Percentiles rank a stretch among this genome's conserved stretches.
Conservation (phyloP, 2,797 vertebrate species). For the Falco biarmicus region DNA sequence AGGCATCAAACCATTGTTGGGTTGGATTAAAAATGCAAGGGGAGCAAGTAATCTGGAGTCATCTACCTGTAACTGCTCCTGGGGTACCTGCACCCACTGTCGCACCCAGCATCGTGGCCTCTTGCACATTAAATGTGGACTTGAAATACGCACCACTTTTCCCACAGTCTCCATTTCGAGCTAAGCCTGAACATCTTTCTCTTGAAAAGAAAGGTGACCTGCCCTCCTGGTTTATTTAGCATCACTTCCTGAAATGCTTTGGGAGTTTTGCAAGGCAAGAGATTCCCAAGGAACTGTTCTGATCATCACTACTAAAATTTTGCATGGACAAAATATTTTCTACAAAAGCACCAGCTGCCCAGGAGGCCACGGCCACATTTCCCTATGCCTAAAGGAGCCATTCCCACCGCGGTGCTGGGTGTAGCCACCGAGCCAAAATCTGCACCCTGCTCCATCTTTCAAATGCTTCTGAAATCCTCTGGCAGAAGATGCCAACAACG, state of each 20-base stretch:
- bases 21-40: neutral
- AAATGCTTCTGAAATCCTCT: neutral
- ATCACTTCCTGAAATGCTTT: neutral
- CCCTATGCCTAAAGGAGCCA: neutral
- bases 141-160: neutral
- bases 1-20: neutral
- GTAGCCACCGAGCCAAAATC: neutral
- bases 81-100: neutral
- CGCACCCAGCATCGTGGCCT: neutral
- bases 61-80: neutral
- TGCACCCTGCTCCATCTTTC: neutral
- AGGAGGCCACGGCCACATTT: neutral
- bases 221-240: neutral
- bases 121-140: neutral
- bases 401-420: neutral
- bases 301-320: neutral
- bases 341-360: neutral
- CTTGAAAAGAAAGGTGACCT: neutral
- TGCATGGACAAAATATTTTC: neutral
- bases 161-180: rapidly evolving
- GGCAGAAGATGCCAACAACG: neutral
- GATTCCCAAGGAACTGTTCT: neutral
- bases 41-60: neutral
- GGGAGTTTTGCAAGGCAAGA: neutral
- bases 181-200: neutral